phyloP scores from a whole-genome alignment of 2,113 vertebrate genomes.

The Corythoichthys haematopterus region DNA sequence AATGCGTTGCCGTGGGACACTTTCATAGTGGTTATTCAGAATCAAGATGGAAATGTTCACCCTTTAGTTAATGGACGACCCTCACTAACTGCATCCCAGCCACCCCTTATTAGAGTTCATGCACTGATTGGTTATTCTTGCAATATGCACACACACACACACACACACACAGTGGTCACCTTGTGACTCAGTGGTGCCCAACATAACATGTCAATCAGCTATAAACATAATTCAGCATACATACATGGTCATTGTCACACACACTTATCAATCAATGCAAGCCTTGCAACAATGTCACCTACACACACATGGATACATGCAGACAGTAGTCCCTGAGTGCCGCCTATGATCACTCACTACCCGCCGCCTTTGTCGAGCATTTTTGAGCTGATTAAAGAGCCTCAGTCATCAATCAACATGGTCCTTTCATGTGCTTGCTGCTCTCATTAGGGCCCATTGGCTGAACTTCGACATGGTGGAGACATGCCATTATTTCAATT shows the following conservation, averaged over 20 bases:
- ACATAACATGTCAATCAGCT: slow-evolving; percentile 25
- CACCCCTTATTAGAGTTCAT: not conserved
- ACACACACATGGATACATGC: slow-evolving; percentile 12
- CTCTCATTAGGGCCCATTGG: slow-evolving; percentile 61
- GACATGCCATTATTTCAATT: slow-evolving; percentile 44
- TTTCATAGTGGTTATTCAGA: no score
- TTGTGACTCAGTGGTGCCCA: not conserved
- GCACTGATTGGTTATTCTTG: not conserved
- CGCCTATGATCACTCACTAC: slow-evolving; percentile 20
- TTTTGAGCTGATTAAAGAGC: slow-evolving; percentile 69
- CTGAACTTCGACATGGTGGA: slow-evolving; percentile 50
- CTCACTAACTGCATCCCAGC: not conserved
- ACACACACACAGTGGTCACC: not conserved
- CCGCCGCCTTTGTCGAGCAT: slow-evolving; percentile 43
- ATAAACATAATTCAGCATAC: slow-evolving; percentile 8
- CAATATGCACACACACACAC: not conserved
- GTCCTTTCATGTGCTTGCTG: slow-evolving; percentile 63
- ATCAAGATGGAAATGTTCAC: no score
- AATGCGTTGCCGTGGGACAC: no score
- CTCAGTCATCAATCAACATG: slow-evolving; percentile 60
- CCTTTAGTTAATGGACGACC: no score
- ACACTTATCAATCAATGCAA: slow-evolving; percentile 34
- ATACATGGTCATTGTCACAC: slow-evolving; percentile 29
- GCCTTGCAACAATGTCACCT: slow-evolving; percentile 14
- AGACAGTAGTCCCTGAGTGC: slow-evolving; percentile 35